These are phyloP conservation scores for Anabacerthia variegaticeps DNA, from an alignment of 2,797 vertebrate genomes.

Conservation along the genomic window DNA sequence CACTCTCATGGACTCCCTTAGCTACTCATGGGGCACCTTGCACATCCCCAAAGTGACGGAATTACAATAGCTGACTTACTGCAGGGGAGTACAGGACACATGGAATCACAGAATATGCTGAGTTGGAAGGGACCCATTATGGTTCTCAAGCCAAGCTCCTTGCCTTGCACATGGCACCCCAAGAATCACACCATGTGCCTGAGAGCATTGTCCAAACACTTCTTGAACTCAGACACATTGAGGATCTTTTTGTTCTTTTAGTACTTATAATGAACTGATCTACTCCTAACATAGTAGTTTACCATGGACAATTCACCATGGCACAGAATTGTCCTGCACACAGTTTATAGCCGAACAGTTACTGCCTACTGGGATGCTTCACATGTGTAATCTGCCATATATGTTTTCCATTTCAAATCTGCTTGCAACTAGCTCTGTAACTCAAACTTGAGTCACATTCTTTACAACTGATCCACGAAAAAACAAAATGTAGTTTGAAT, in stretches of 20 bases:
- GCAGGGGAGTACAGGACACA: neutral
- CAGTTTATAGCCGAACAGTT: neutral
- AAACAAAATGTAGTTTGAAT: neutral
- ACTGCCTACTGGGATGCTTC: neutral
- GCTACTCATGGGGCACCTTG: fast-evolving
- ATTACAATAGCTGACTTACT: fast-evolving
- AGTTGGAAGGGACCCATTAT: neutral
- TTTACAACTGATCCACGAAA: neutral
- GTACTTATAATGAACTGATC: neutral
- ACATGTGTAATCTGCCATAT: neutral
- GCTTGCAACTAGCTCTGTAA: neutral
- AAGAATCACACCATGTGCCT: neutral
- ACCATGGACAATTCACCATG: neutral
- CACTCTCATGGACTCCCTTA: neutral
- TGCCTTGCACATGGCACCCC: neutral
- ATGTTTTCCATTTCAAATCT: neutral
- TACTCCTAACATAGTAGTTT: neutral
- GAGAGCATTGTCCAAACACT: neutral
- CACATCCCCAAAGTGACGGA: neutral
- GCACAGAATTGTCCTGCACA: neutral
- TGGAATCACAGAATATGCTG: no score
- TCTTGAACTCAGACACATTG: neutral
- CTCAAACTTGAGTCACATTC: neutral
- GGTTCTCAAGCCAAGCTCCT: neutral
- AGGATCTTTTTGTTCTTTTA: neutral